Conservation (phyloP, 2,888 invertebrate species). For the Eudemis profundana region DNA sequence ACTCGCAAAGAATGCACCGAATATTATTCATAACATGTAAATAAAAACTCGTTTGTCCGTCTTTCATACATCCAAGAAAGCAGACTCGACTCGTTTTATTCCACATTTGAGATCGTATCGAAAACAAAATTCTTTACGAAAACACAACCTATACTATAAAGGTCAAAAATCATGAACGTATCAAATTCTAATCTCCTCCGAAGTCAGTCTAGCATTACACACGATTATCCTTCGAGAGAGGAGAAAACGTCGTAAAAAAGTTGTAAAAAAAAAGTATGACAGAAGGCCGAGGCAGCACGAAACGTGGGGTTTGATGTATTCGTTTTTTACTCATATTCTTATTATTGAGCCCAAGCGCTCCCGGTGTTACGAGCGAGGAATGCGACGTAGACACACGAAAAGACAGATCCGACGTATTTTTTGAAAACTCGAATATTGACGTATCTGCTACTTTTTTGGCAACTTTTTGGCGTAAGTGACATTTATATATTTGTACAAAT, state of each 20-base stretch:
- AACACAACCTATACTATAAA: slow-evolving; percentile 59
- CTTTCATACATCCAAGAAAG: slow-evolving; percentile 16
- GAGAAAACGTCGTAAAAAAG: slow-evolving; percentile 54
- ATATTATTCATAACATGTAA: slow-evolving; percentile 60
- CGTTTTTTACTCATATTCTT: slow-evolving; percentile 83
- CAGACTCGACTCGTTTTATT: slow-evolving; percentile 25
- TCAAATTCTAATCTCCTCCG: slow-evolving; percentile 42
- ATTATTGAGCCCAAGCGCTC: slow-evolving; percentile 83
- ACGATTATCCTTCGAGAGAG: slow-evolving; percentile 74
- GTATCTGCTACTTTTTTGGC: not conserved
- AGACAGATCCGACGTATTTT: slow-evolving; percentile 20
- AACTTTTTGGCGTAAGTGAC: not conserved
- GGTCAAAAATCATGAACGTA: slow-evolving; percentile 3
- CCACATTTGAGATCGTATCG: slow-evolving; percentile 18
- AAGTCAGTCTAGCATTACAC: slow-evolving; percentile 78
- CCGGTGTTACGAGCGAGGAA: slow-evolving; percentile 84
- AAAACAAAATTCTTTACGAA: slow-evolving; percentile 14
- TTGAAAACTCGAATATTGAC: not conserved
- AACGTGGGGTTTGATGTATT: slow-evolving; percentile 70
- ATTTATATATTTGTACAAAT: no score
- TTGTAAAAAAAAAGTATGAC: slow-evolving; percentile 63
- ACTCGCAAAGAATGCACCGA: slow-evolving; percentile 56
- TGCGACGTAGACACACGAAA: slow-evolving; percentile 70
- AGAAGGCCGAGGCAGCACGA: slow-evolving; percentile 72
- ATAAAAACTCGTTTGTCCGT: slow-evolving; percentile 25